Percentiles rank a stretch among this genome's conserved stretches.
Evolutionary conservation across 2,113 vertebrate species (phyloP).

Genomic region (Phycodurus eques): DNA sequence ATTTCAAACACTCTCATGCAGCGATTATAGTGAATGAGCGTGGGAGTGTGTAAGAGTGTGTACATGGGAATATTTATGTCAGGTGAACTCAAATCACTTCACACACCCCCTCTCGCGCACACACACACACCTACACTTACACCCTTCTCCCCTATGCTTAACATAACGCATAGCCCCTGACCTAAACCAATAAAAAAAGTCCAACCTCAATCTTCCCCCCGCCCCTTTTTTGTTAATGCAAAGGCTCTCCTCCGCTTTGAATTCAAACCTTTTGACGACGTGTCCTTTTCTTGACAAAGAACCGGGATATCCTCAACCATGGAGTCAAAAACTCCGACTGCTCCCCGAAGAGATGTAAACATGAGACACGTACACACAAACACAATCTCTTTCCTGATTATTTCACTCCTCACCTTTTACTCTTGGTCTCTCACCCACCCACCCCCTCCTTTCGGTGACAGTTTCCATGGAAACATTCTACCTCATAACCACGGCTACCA

Average conservation of each 20-base stretch:
- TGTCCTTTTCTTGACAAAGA: neutral
- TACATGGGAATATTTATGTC: constrained; percentile 55
- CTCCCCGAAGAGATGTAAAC: neutral
- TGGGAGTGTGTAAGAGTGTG: constrained; percentile 37
- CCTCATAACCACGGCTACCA: constrained; percentile 48
- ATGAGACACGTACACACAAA: constrained; percentile 5
- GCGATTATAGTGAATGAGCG: constrained; percentile 29
- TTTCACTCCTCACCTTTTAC: constrained; percentile 29
- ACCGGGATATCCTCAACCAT: neutral
- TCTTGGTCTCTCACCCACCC: constrained; percentile 15
- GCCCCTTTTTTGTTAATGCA: neutral
- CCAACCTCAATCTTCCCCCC: neutral
- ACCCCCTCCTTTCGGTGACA: constrained; percentile 34
- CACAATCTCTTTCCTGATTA: constrained; percentile 23
- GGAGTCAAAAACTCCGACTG: neutral
- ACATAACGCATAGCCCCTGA: neutral
- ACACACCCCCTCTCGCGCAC: constrained; percentile 29
- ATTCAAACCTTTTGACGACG: neutral
- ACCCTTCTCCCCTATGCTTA: neutral
- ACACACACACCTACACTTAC: constrained; percentile 9
- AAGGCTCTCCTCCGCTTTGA: neutral
- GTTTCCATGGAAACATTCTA: constrained; percentile 71
- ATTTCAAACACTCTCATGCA: constrained; percentile 9
- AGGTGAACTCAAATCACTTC: constrained; percentile 57
- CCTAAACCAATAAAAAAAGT: neutral